Percentiles rank a stretch among this genome's conserved stretches.
phyloP scores from a whole-genome alignment of 2,888 invertebrate genomes.

The Cotesia congregata region DNA sequence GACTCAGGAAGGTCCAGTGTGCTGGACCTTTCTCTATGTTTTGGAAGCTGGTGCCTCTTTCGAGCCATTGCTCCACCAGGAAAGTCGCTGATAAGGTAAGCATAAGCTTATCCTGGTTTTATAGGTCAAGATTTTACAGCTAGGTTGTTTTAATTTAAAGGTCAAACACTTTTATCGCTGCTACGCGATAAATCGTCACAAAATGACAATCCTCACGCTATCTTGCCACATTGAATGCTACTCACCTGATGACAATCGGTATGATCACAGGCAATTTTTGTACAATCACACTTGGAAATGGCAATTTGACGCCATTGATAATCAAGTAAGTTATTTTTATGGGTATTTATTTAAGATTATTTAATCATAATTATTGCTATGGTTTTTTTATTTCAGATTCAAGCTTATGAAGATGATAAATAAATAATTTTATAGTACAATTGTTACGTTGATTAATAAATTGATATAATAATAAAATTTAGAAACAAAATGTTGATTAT shows the following conservation, averaged over 20 bases:
- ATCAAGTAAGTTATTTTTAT: slow-evolving; percentile 76
- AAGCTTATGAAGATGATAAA: too few relatives aligned
- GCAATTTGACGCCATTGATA: slow-evolving; percentile 95
- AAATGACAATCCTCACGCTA: slow-evolving; percentile 98
- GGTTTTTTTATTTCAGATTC: too few relatives aligned
- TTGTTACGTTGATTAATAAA: too few relatives aligned
- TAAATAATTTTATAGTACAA: too few relatives aligned
- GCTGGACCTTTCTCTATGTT: slow-evolving; percentile 98
- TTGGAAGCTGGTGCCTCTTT: slow-evolving; percentile 87
- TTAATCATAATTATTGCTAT: background rate
- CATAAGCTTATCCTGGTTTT: background rate
- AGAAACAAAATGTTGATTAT: too few relatives aligned
- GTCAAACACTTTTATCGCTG: slow-evolving; percentile 94
- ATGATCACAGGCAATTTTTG: slow-evolving; percentile 96
- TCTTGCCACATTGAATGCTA: slow-evolving; percentile 95
- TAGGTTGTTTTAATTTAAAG: background rate
- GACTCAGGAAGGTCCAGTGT: slow-evolving; percentile 83
- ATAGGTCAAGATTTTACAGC: background rate
- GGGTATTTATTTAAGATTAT: background rate
- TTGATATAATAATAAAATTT: too few relatives aligned
- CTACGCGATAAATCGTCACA: slow-evolving; percentile 97
- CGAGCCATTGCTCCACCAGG: slow-evolving; percentile 84
- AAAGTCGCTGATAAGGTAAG: slow-evolving; percentile 86
- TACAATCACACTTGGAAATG: slow-evolving; percentile 96
- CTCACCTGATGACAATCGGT: slow-evolving; percentile 97